Evolutionary conservation across 2,888 invertebrate species (phyloP).

Genomic region (Dinocampus coccinellae): DNA sequence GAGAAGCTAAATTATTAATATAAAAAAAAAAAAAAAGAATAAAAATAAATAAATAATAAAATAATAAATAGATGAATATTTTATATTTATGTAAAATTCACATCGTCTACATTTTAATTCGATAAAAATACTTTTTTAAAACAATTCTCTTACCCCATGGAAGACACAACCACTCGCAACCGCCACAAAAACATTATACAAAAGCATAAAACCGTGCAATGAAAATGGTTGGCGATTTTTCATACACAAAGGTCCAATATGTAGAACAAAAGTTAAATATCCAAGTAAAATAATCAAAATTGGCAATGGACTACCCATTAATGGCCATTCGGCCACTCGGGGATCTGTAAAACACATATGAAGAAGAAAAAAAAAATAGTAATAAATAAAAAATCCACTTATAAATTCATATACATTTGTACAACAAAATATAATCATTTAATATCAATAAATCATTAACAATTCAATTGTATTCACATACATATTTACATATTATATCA

Average conservation of each 20-base stretch:
- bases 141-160: constrained; percentile 75
- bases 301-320: constrained; percentile 61
- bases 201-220: constrained; percentile 60
- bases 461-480: not conserved
- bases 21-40: not conserved
- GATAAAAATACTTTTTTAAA: not conserved
- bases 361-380: too few species aligned
- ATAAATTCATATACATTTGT: too few species aligned
- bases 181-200: constrained; percentile 70
- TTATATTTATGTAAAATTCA: not conserved
- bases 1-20: constrained; percentile 70
- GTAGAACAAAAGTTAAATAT: constrained; percentile 60
- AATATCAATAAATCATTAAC: constrained; percentile 11
- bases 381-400: too few species aligned
- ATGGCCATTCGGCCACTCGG: constrained; percentile 62
- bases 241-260: constrained; percentile 61
- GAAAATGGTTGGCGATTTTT: constrained; percentile 56
- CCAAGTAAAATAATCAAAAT: constrained; percentile 52
- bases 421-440: constrained; percentile 25
- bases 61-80: constrained; percentile 20
- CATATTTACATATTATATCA: not conserved
- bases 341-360: constrained; percentile 62
- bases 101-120: not conserved
- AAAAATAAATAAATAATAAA: constrained; percentile 26
- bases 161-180: constrained; percentile 77